Base-by-base conservation (phyloP, 2,888 invertebrate genomes). In the Allygus modestus region DNA sequence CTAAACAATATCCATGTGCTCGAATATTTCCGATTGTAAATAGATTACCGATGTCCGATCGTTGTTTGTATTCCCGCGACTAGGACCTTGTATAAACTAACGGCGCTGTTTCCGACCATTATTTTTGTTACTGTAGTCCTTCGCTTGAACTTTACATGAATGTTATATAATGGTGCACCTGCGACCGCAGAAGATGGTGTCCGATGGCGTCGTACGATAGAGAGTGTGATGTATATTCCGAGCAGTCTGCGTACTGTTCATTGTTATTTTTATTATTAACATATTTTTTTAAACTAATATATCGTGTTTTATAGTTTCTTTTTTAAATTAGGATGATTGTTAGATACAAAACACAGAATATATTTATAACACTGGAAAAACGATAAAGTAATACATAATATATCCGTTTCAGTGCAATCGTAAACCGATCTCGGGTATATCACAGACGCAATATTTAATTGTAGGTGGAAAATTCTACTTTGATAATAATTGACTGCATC, bases 111-210 rank as follows among this genome's bases (percentile, higher is more conserved):
- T 77, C 51, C 20, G 73, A 41, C 20, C 26, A 77, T 73, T 79
- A 79, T 54, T 79, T 77, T 51, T 77, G 77, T 77, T 77, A 51
- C 51, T 77, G 77, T 51, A 77, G 77, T 28, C 77, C 79, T 28
- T 54, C 37, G 79, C 79, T 79, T 79, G 1, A 28, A 51, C 33
- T 77, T 1, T 46, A 77, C n/a, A 75, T 77, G 58, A 79, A 79
- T 79, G 79, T 79, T 79, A 58, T 79, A 54, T 12, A 77, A 28
- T n/a, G 79, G 79, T 79, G 79, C 79, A 79, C 58, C 58, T n/a
- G 23, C 12, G n/a, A 17, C n/a, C 7, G 46, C 77, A 51, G 51
- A 51, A 77, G 41, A 58, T 17, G 65, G 31, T 28, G 5, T 9
- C 54, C 17, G 71, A 26, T 7, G 65, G 17, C 9, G 65, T 65